Conservation (phyloP, 2,113 vertebrate species). For the Grus americana region DNA sequence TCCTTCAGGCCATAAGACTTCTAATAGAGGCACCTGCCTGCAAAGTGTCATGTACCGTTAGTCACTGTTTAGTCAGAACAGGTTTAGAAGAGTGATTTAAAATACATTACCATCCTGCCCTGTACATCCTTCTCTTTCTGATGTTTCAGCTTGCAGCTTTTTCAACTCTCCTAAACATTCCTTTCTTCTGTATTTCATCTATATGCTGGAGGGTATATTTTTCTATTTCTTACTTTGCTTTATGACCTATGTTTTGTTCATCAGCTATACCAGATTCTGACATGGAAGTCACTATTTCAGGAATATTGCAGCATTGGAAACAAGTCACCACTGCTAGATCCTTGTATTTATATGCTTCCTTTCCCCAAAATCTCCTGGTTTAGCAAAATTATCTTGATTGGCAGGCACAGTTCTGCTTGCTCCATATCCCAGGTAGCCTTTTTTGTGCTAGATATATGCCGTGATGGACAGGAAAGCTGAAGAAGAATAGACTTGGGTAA, state of each 20-base stretch:
- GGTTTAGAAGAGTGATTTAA: not conserved
- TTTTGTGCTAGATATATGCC: not conserved
- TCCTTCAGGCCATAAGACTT: not conserved
- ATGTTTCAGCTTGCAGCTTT: not conserved
- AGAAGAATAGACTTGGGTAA: not conserved
- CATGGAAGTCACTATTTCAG: not conserved
- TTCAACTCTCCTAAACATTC: not conserved
- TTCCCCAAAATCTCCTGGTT: not conserved
- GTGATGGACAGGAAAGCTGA: not conserved
- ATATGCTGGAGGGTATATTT: not conserved
- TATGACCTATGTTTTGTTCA: not conserved
- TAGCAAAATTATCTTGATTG: not conserved
- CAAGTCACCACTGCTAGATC: not conserved
- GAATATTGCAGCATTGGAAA: not conserved
- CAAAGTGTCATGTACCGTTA: not conserved
- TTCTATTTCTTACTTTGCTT: not conserved
- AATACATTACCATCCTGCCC: not conserved
- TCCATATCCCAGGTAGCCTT: not conserved
- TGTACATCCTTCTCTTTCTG: not conserved
- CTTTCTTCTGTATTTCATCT: not conserved
- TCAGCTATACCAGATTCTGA: not conserved
- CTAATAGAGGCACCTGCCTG: not conserved
- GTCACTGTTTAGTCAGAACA: not conserved
- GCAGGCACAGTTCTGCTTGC: not conserved
- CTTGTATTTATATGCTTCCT: not conserved